Evolutionary conservation across 2,797 vertebrate species (phyloP), one percentile per base, ranked within the genome.

Genomic region (Acanthopagrus latus): DNA sequence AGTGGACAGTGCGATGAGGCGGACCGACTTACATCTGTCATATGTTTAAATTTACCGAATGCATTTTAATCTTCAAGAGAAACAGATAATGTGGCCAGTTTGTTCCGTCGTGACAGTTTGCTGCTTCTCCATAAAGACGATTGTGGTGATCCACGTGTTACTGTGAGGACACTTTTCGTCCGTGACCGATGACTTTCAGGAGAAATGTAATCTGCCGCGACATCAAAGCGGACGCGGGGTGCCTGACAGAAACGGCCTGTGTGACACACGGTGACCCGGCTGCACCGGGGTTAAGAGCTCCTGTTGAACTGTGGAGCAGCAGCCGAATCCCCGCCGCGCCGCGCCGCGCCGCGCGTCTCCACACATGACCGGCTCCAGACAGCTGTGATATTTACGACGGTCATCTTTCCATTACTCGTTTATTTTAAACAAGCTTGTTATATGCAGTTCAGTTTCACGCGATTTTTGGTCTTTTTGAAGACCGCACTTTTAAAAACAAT

Each of bases 251-350:
- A 83, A 23, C 51, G 21, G 27, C 58, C 54, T 20, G 70, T 3
- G 7, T 80, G 91, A 91, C 92, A 91, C 89, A 86, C 84, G 87
- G 81, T 89, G 92, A 92, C 92, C 93, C 76, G 5, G 54, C 43
- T 57, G 47, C 78, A 56, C 68, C 47, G 63, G 82, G 94, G 92
- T 95, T 94, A 94, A 92, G 85, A 90, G 94, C 93, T 88, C 57
- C 93, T 84, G 93, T 87, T 90, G 81, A 90, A 87, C 87, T 83
- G 70, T 75, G 52, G 76, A 86, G 80, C 74, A 81, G 88, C 81
- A 67, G 85, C 78, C 63, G 7, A 63, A 33, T 76, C 82, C 92
- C 91, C 47, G 80, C 76, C 0, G 93, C 7, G 29, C 82, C 92
- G 91, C 44, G 80, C 76, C 0, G 93, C 48, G 91, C 74, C 8